phyloP scores from a whole-genome alignment of 2,888 invertebrate species.

The Coleophora flavipennella region DNA sequence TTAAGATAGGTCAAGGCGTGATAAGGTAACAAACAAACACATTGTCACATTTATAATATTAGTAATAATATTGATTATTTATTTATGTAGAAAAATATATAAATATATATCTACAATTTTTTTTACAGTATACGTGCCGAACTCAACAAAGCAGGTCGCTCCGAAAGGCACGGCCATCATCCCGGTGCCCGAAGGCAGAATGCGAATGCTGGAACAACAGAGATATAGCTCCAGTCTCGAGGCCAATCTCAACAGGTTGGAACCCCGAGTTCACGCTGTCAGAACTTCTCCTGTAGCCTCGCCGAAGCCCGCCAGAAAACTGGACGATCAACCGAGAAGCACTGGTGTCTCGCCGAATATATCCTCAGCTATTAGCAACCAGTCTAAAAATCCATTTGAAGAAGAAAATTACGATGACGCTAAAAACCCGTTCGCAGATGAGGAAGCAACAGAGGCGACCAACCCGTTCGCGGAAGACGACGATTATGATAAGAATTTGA shows the following conservation, averaged over 20 bases:
- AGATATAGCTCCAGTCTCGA: constrained; percentile 76
- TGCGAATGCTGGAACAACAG: constrained; percentile 65
- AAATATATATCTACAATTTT: no score
- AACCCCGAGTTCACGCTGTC: constrained; percentile 29
- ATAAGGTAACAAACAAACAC: no score
- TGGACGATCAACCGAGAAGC: constrained; percentile 20
- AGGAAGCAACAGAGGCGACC: constrained; percentile 54
- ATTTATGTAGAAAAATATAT: no score
- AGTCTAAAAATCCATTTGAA: constrained; percentile 52
- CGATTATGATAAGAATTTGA: constrained; percentile 83
- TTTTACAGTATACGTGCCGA: constrained; percentile 48
- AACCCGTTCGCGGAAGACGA: constrained; percentile 72
- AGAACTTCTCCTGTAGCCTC: constrained; percentile 27
- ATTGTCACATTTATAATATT: no score
- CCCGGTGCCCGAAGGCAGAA: constrained; percentile 71
- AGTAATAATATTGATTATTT: no score
- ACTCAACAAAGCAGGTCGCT: constrained; percentile 37
- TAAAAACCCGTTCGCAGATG: constrained; percentile 78
- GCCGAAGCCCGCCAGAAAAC: constrained; percentile 22
- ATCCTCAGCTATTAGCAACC: constrained; percentile 32
- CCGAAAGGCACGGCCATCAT: constrained; percentile 54
- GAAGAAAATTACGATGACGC: constrained; percentile 70
- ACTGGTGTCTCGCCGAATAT: constrained; percentile 30
- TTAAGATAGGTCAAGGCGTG: no score
- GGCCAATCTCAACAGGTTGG: constrained; percentile 63